phyloP scores from a whole-genome alignment of 2,113 vertebrate species.

The Thermophis baileyi region DNA sequence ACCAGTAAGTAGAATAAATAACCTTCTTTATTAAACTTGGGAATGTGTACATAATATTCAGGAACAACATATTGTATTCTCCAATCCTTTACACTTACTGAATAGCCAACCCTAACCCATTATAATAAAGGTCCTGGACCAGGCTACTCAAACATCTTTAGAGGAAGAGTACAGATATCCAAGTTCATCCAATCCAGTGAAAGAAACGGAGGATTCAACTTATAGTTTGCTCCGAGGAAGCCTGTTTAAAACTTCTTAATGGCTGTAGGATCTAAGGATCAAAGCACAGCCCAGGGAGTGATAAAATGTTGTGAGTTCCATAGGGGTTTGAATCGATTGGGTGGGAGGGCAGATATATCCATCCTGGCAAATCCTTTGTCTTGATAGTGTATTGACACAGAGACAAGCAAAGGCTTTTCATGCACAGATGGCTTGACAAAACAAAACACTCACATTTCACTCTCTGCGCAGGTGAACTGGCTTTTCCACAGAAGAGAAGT shows the following conservation, averaged over 20 bases:
- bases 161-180: neutral
- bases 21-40: neutral
- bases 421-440: conserved; percentile 16
- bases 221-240: neutral
- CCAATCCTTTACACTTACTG: neutral
- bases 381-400: neutral
- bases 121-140: neutral
- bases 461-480: conserved; percentile 39
- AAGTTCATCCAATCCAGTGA: neutral
- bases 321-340: neutral
- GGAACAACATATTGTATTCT: neutral
- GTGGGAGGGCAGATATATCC: neutral
- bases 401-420: neutral
- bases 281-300: fast-evolving
- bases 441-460: conserved; percentile 44
- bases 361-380: neutral
- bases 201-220: neutral
- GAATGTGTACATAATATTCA: neutral
- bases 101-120: neutral
- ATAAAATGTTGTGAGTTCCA: neutral
- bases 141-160: neutral
- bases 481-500: neutral
- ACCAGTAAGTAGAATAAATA: neutral
- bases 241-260: neutral
- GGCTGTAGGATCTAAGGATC: neutral